Base-by-base conservation (phyloP, 2,113 vertebrate genomes). In the Mugil cephalus region DNA sequence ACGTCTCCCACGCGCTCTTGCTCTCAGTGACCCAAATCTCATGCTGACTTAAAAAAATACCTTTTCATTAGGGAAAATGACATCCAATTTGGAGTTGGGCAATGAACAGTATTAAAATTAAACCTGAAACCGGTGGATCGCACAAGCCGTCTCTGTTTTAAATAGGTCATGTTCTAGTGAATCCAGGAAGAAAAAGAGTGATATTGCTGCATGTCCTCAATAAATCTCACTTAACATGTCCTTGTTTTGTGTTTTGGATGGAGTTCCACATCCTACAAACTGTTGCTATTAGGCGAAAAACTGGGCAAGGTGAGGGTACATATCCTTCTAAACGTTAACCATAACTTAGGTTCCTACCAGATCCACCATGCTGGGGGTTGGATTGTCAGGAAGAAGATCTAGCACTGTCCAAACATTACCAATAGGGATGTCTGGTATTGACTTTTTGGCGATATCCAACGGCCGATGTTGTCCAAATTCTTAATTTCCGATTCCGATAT, bases 1-100 rank as follows among this genome's bases (percentile, higher is more conserved):
- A 75, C 75, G 1, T 87, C 87, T 82, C 82, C 86, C 82, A 86
- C 86, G 71, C 77, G 73, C 68, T 75, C 54, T 64, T 64, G 43
- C 70, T 58, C 62, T 17, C 11, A 15, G 64, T 79, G 69, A 80
- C 76, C 82, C 78, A 65, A 72, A 59, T 39, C 76, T 59, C 35
- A 0, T 21, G 70, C 48, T 58, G 69, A 83, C 81, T 82, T 69
- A 73, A 82, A 67, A 60, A 73, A 82, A 80, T 69, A 64, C 77
- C 71, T 86, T 79, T 73, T 79, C 82, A 87, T 78, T 78, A 70
- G 45, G 13, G 47, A 48, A 67, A 65, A 19, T 11, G 50, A 61
- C 18, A 13, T 48, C 19, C 74, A 67, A 63, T 68, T n/a, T 68
- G 60, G 24, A 56, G 11, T 9, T 10, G 62, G 35, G 50, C 60